Evolutionary conservation across 1,140 invertebrate species (phyloP), one percentile per base, ranked within the genome.

Genomic region (Pemphigus obesinymphae): DNA sequence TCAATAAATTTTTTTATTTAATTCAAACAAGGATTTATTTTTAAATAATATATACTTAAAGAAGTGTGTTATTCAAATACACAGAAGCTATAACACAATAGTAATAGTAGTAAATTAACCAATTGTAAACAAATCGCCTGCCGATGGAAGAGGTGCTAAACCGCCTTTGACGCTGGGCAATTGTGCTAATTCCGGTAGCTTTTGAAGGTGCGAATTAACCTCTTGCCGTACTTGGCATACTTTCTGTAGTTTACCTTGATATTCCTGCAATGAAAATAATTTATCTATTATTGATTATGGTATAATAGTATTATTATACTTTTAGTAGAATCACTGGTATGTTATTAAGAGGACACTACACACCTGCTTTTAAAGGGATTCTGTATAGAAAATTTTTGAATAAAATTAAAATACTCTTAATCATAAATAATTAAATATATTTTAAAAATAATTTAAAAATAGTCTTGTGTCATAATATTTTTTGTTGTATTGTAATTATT

Each of bases 141-240:
- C 96, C 11, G 96, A 97, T 26, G 97, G 96, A 83, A 98, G 88
- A 1, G 97, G 96, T 15, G 95, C 94, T 20, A 97, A 87, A 2
- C 95, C 95, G 53, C 94, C 94, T 3, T 94, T 96, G 0, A 97
- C 94, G 85, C 96, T 94, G 0, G 96, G 96, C 83, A 98, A 87
- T 84, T 95, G 92, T 1, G 93, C 96, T 58, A 98, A 89, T 88
- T 98, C 96, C 0, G 96, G 96, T 83, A 98, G 88, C 88, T 95
- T 97, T 80, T 95, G 93, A 84, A 98, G 91, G 87, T 98, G 96
- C 48, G 94, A 94, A 86, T 95, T 93, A 1, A 98, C 91, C 88
- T 98, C 96, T 73, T 94, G 89, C 85, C 94, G 89, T 11, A 97
- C 93, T 66, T 90, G 90, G 85, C 93, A 92, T 5, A 97, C 92